Conservation (phyloP, 2,888 invertebrate genomes). For the Iselma pallidipennis region DNA sequence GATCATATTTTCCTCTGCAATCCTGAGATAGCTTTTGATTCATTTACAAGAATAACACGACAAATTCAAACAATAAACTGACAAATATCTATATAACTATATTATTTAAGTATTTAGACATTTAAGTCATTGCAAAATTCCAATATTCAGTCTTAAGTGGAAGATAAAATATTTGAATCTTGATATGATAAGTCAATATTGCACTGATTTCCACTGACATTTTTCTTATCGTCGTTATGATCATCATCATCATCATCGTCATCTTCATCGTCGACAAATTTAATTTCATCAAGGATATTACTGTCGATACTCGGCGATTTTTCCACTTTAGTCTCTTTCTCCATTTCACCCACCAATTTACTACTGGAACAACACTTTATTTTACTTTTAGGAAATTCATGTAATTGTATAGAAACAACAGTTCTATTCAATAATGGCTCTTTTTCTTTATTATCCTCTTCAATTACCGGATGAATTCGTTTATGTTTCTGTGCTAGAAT, state of each 20-base stretch:
- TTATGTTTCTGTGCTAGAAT: conserved; percentile 36
- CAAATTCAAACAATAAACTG: not conserved
- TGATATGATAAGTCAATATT: conserved; percentile 53
- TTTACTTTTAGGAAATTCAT: conserved; percentile 41
- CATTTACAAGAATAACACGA: conserved; percentile 8
- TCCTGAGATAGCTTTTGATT: conserved; percentile 34
- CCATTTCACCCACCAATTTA: conserved; percentile 48
- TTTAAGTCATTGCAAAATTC: conserved; percentile 15
- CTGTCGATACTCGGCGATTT: conserved; percentile 67
- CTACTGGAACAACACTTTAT: conserved; percentile 23
- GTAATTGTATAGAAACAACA: conserved; percentile 44
- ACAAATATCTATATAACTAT: conserved; percentile 10
- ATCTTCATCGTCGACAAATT: conserved; percentile 73
- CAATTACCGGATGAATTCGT: conserved; percentile 37
- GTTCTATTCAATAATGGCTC: conserved; percentile 39
- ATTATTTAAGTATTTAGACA: conserved; percentile 16
- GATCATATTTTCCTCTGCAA: conserved; percentile 10
- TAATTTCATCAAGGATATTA: conserved; percentile 66
- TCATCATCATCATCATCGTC: conserved; percentile 66
- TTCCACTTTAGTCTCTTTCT: conserved; percentile 69
- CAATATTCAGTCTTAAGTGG: conserved; percentile 44
- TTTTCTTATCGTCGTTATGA: conserved; percentile 62
- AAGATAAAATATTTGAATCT: conserved; percentile 52
- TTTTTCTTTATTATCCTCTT: conserved; percentile 32
- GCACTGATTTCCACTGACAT: conserved; percentile 47